Base-by-base conservation (phyloP, 35 echinoderm and acorn worm genomes). In the Acanthaster planci region DNA sequence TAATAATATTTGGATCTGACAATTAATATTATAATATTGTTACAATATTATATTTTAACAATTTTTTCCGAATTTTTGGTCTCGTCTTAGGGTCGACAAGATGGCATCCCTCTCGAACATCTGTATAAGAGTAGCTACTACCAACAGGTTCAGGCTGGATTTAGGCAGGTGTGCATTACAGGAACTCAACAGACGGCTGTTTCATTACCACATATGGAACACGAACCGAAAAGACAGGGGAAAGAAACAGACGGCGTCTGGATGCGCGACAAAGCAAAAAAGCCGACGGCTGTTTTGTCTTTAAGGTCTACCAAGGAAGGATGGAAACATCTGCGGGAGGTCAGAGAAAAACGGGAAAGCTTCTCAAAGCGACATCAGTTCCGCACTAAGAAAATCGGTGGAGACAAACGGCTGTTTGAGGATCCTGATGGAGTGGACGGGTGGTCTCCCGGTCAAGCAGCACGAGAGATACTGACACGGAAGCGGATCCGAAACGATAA, bases 121-220 rank as follows among this genome's bases (percentile, higher is more conserved):
- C 68, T 89, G 3, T 89, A 84, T 37, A 89, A 77, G 27, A 89
- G 87, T 38, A 52, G 76, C 9, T 84, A 75, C 21, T 77, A 89
- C 29, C 38, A 18, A 42, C 79, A 89, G 67, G 31, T 83, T 14
- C 35, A 82, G 78, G 19, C 38, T 39, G 80, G 64, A 29, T 34
- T 72, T 26, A 34, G 64, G 34, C 18, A 72, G 34, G 30, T 72
- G 64, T 31, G 30, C 22, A 29, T 72, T 6, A 29, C 64, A 0
- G 64, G 64, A 29, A 72, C 30, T 27, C 64, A 72, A 29, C 64
- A 72, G 64, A 72, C 64, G 64, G 64, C 64, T 15, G 14, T 35
- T 72, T 72, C 64, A 72, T 72, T 72, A 34, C 64, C 64, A 29
- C 9, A 30, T 1, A 72, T 72, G 23, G 64, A 34, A 26, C 8